Evolutionary conservation across 2,113 vertebrate species (phyloP).

Genomic region (Stomatorhinus ivindoensis): DNA sequence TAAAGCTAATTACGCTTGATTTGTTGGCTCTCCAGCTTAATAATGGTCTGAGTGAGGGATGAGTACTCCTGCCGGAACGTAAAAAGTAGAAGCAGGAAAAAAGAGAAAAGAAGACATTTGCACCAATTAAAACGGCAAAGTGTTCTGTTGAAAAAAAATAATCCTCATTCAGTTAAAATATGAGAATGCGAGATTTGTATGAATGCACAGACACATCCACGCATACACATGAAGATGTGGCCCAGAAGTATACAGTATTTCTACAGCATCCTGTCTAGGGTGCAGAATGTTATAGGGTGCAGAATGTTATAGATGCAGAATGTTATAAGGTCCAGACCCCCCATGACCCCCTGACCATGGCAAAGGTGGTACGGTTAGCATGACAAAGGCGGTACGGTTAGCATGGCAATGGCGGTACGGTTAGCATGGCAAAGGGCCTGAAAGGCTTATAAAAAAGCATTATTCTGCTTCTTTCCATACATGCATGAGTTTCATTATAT

Average conservation of each 20-base stretch:
- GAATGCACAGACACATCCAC: not conserved
- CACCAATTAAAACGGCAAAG: not conserved
- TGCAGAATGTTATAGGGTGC: not conserved
- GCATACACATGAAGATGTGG: not conserved
- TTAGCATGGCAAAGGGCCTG: too few species aligned
- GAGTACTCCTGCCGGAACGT: not conserved
- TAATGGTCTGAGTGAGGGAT: not conserved
- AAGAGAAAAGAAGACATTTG: not conserved
- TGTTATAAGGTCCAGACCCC: not conserved
- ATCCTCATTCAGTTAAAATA: not conserved
- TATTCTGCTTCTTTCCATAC: not conserved
- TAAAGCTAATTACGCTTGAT: not conserved
- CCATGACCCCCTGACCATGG: not conserved
- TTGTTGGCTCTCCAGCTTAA: not conserved
- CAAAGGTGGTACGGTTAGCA: not conserved
- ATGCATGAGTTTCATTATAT: not conserved
- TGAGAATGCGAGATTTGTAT: not conserved
- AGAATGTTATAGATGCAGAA: not conserved
- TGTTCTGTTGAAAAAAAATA: not conserved
- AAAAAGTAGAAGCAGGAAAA: not conserved
- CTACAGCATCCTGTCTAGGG: not conserved
- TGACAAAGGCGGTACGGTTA: not conserved
- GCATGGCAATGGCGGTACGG: too few species aligned
- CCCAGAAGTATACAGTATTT: not conserved
- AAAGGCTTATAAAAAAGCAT: not conserved